Evolutionary conservation across 1,140 invertebrate genomes (phyloP), one percentile per base, ranked within the genome.

Genomic region (Cardiocondyla obscurior): DNA sequence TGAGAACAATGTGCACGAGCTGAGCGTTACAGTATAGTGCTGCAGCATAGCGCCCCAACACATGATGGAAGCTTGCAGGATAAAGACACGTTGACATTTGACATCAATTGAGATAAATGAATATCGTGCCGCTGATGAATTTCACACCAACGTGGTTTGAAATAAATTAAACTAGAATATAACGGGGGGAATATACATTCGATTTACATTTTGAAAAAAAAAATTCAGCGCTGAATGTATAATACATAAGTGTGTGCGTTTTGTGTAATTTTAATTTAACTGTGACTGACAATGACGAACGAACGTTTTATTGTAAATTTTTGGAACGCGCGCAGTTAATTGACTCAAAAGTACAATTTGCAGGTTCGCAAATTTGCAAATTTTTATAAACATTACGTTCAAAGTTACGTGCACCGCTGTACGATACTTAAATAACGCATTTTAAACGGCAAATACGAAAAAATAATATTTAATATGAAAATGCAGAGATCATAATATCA

Each of bases 81-180:
- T 12, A n/a, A 36, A 28, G 28, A 36, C 42, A 76, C 22, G 36
- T 16, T 42, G 10, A 65, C 22, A 51, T 53, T 79, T 30, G 62
- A 69, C 33, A 69, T 53, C 25, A 77, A 77, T n/a, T 67, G 74
- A 42, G 14, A 69, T 53, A 79, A 55, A 79, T 53, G 30, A 64
- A 64, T 60, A 46, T 76, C 22, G 28, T n/a, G 8, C 16, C n/a
- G 25, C 2, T n/a, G 12, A 22, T 39, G 22, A 77, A 65, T 53
- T 60, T 53, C 33, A n/a, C 25, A n/a, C 25, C 16, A 4, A 7
- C 19, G 19, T 19, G 8, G 4, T 46, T 76, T 33, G 33, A 62
- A 76, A 76, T 14, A 46, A 76, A 74, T 67, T 67, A 30, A 79
- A 55, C 69, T 53, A 25, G 16, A 28, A 42, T 65, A 5, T 51